Evolutionary conservation across 2,113 vertebrate species (phyloP), one percentile per base, ranked within the genome.

Genomic region (Euleptes europaea): DNA sequence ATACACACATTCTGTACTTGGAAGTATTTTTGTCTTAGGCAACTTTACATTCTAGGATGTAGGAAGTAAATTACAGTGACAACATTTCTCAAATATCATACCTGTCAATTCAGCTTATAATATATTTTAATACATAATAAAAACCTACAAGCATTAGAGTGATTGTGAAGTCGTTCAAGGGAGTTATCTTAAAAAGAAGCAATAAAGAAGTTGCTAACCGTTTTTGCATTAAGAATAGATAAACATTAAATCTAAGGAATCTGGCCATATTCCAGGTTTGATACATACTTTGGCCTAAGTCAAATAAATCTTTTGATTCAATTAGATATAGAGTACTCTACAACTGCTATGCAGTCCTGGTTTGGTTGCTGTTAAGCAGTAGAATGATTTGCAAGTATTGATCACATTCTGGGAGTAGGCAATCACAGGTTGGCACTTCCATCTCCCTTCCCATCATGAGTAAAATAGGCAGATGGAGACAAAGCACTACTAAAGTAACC

Each of bases 241-340:
- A 11, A 1, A 47, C 5, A 0, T 35, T 31, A 2, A 63, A 31
- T 31, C 21, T 69, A 82, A 83, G 44, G 10, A 13, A 19, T 1
- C 21, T 66, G 40, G 80, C 3, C 73, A 83, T 35, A 65, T 4
- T 66, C 70, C 78, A 74, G 38, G 51, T 40, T 38, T n/a, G 73
- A 60, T 23, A 77, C 38, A 31, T 66, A 81, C 92, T 92, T 91
- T 90, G 91, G 88, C 54, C 51, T 0, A 1, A 88, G 72, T 83
- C 89, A 94, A 94, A 95, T 92, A 94, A 93, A 83, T 2, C 80
- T 78, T 83, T 77, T 73, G 84, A 92, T 92, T 92, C 91, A 75
- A 38, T 63, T 1, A 75, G 73, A 67, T 66, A 85, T 1, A 38
- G 0, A 33, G 78, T 90, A 92, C 86, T 86, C 12, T 44, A 66